These are phyloP conservation scores for Australoheros facetus DNA, from an alignment of 2,797 vertebrate species.

Conservation along the genomic window DNA sequence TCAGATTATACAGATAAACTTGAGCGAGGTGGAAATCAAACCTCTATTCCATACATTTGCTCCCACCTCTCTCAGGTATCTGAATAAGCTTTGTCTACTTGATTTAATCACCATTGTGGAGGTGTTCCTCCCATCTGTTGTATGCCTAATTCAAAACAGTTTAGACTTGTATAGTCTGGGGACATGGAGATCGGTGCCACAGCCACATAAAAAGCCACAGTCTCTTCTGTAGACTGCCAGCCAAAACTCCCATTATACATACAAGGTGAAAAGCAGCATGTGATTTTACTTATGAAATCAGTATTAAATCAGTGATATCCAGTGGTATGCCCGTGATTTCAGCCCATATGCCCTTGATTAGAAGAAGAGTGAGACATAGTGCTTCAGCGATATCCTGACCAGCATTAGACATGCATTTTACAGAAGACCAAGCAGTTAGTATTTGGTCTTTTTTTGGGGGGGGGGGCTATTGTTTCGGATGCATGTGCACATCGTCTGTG, in stretches of 20 bases:
- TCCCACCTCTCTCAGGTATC: conserved; percentile 18
- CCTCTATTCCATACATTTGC: not conserved
- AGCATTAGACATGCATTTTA: conserved; percentile 63
- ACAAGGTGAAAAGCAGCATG: conserved; percentile 46
- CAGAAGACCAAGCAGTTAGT: conserved; percentile 46
- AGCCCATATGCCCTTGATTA: conserved; percentile 24
- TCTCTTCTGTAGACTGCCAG: not conserved
- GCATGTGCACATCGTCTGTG: not conserved
- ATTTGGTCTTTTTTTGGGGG: conserved; percentile 24
- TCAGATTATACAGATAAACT: not conserved
- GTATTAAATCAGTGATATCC: conserved; percentile 39
- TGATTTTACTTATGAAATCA: conserved; percentile 56
- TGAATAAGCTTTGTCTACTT: conserved; percentile 31
- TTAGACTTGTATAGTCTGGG: conserved; percentile 26
- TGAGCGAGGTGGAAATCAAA: not conserved
- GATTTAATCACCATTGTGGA: conserved; percentile 44
- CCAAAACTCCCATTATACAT: conserved; percentile 14
- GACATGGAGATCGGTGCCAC: conserved; percentile 19
- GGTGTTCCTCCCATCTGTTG: conserved; percentile 31
- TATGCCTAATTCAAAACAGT: conserved; percentile 42
- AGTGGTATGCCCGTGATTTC: conserved; percentile 54
- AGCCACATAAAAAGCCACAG: not conserved
- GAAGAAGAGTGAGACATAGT: conserved; percentile 44
- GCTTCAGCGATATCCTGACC: conserved; percentile 45
- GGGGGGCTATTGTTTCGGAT: conserved; percentile 23